Conservation (phyloP, 1,140 invertebrate genomes). For the Gryon sp. region DNA sequence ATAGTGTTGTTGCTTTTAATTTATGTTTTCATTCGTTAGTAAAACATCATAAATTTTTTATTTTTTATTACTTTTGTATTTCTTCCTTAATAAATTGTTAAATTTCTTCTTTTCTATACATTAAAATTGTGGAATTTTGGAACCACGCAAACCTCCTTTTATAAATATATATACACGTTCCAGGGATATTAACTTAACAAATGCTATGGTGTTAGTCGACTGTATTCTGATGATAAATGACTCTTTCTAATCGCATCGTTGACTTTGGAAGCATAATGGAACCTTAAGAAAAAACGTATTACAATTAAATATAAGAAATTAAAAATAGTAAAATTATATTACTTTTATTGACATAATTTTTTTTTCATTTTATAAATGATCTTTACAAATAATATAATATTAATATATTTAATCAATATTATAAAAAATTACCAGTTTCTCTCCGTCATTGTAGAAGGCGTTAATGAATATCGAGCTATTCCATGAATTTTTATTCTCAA, state of each 20-base stretch:
- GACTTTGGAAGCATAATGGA: constrained; percentile 88
- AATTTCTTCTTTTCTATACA: too few relatives aligned
- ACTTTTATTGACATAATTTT: too few relatives aligned
- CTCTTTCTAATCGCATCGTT: constrained; percentile 92
- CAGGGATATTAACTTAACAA: too few relatives aligned
- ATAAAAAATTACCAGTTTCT: constrained; percentile 85
- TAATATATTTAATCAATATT: constrained; percentile 4
- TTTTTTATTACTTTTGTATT: too few relatives aligned
- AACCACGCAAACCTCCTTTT: too few relatives aligned
- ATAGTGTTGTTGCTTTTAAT: too few relatives aligned
- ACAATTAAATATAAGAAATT: constrained; percentile 18
- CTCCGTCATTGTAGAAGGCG: constrained; percentile 84
- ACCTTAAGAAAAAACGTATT: constrained; percentile 76
- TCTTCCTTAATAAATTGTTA: too few relatives aligned
- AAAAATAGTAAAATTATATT: too few relatives aligned
- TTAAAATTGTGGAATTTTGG: too few relatives aligned
- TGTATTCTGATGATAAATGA: constrained; percentile 90
- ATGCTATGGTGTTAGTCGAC: constrained; percentile 77
- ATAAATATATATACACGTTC: too few relatives aligned
- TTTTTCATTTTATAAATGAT: constrained; percentile 1
- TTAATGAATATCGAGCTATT: constrained; percentile 83
- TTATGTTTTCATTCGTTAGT: too few relatives aligned
- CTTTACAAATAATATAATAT: constrained; percentile 14
- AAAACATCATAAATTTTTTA: too few relatives aligned
- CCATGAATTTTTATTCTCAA: constrained; percentile 86